Evolutionary conservation across 2,797 vertebrate species (phyloP), one percentile per base, ranked within the genome.

Genomic region (Astyanax mexicanus): DNA sequence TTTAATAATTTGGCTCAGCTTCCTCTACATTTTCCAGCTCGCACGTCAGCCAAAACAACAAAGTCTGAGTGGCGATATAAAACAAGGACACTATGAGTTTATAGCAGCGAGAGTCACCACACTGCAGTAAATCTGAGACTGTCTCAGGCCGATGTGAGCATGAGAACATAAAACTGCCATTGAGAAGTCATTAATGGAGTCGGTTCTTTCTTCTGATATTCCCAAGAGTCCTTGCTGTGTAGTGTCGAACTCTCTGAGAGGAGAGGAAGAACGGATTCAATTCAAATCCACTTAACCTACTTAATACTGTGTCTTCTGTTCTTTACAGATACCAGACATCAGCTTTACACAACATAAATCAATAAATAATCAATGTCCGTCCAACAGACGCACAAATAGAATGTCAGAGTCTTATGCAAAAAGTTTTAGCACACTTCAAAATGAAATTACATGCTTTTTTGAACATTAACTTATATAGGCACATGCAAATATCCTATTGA

Each of bases 121-220:
- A 47, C 32, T 37, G 19, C 44, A 40, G 57, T 75, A 69, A 68
- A 75, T 81, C 45, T 55, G 4, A 57, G 52, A 25, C 12, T 32
- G 25, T 2, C 67, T 72, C 64, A 65, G 35, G 64, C 29, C 51
- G 25, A 44, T 19, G 27, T 29, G 44, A 61, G 11, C 37, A 11
- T 10, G 40, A 77, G 65, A 52, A 51, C 40, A 70, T 57, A 64
- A 70, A 68, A 52, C 27, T 35, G 55, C 38, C 40, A 29, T 11
- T 67, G 40, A 66, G 79, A 71, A 68, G 65, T 55, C 79, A 73
- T 78, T 77, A 75, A 80, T 68, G 49, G 5, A 65, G 58, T 51
- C 42, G 23, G 35, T 73, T 69, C 57, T 60, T 44, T 71, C 17
- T 49, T 42, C n/a, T 29, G 21, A n/a, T 62, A 75, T 65, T 75